phyloP scores from a whole-genome alignment of 2,888 invertebrate species.

The Chrysolina haemoptera region DNA sequence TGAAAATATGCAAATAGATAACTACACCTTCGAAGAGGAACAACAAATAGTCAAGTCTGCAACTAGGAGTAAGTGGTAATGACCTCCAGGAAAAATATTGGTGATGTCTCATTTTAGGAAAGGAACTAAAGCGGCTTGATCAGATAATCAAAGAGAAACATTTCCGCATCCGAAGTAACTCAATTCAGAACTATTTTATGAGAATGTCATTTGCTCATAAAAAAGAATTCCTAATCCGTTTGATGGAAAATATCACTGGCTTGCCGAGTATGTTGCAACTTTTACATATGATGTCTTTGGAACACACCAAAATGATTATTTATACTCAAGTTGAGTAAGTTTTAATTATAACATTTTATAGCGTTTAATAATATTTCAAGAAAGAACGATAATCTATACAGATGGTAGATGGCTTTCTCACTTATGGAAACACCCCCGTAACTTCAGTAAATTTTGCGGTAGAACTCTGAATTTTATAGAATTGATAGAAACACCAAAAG shows the following conservation, averaged over 20 bases:
- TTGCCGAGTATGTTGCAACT: conserved; percentile 32
- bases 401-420: no score
- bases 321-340: conserved; percentile 32
- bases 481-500: no score
- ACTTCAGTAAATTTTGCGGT: no score
- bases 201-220: conserved; percentile 33
- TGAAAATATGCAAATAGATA: conserved; percentile 31
- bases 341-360: neutral
- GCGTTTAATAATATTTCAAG: no score
- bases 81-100: neutral
- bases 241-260: conserved; percentile 29
- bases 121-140: conserved; percentile 22
- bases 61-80: conserved; percentile 25
- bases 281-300: conserved; percentile 39
- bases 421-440: no score
- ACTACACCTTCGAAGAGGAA: conserved; percentile 37
- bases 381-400: no score
- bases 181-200: conserved; percentile 40
- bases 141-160: conserved; percentile 22
- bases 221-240: conserved; percentile 28
- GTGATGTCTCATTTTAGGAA: conserved; percentile 32
- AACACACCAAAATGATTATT: conserved; percentile 31
- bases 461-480: no score
- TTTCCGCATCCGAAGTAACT: conserved; percentile 25
- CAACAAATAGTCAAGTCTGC: conserved; percentile 34